Evolutionary conservation across 2,888 invertebrate species (phyloP), one percentile per base, ranked within the genome.

Genomic region (Julus scandinavius): DNA sequence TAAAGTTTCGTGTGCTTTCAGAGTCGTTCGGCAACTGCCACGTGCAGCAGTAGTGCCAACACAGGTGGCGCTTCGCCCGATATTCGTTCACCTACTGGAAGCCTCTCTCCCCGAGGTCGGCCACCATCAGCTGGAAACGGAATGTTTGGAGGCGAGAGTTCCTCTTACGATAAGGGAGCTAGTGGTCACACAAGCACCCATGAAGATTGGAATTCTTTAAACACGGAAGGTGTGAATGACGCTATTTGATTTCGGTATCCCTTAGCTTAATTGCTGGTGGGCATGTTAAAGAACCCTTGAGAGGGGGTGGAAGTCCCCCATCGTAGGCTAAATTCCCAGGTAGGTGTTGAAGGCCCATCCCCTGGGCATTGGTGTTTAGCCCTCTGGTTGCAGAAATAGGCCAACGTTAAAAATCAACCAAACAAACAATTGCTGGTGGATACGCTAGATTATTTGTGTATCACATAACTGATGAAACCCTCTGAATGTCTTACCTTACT

Each of bases 1-100:
- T 38, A 13, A n/a, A 20, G 2, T 58, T 63, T 72, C 86, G 15
- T 58, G 29, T 83, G 17, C 29, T 49, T 58, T 29, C 49, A 89
- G 90, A 85, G 89, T 45, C 89, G 90, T 54, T 89, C 90, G 20
- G 90, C 90, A 13, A 90, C 90, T 1, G 90, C 90, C 11, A 90
- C 90, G 6, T 90, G 90, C 80, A 90, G 90, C 63, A 90, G 90
- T 1, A 90, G 90, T 86, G 84, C 89, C 15, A 86, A 85, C 50
- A 54, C 88, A 7, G 89, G 45, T n/a, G 54, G 49, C 15, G 49
- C 86, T 49, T 88, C 88, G 7, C 80, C 88, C 15, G 88, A 86
- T 41, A 85, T 87, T 40, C 50, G 84, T 15, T 88, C 87, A 11
- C 88, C 88, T 29, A 49, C 63, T 40, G 87, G 63, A 45, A 84